Evolutionary conservation across 1,140 invertebrate species (phyloP).

Genomic region (Coenobita brevimanus): DNA sequence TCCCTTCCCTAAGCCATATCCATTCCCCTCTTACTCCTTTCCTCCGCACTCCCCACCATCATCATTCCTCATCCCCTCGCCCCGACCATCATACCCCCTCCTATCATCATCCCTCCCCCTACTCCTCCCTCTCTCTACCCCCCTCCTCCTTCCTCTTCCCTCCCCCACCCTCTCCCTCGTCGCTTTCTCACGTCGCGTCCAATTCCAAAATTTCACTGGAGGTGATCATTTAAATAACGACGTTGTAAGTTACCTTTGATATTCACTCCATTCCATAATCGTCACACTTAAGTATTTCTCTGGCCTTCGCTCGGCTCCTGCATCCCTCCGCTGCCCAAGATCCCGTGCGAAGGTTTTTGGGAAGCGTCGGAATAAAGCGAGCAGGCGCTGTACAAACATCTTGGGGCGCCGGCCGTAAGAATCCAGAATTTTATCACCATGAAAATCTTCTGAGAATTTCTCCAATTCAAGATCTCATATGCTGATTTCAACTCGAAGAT

Average conservation of each 20-base stretch:
- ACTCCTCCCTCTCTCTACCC: too few species aligned
- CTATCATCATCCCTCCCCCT: too few species aligned
- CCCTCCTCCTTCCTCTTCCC: too few species aligned
- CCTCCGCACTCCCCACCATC: too few species aligned
- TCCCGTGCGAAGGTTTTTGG: background rate
- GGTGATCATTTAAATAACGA: conserved; percentile 55
- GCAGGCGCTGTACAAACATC: background rate
- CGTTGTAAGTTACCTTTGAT: conserved; percentile 41
- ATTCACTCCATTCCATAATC: conserved; percentile 36
- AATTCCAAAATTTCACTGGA: conserved; percentile 58
- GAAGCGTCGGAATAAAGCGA: background rate
- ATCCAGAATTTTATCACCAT: conserved; percentile 53
- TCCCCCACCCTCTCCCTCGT: too few species aligned
- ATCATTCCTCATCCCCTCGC: too few species aligned
- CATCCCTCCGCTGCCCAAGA: background rate
- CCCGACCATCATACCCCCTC: too few species aligned
- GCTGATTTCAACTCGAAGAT: conserved; percentile 58
- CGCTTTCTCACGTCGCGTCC: conserved; percentile 12
- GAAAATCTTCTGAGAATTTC: conserved; percentile 49
- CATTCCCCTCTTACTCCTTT: too few species aligned
- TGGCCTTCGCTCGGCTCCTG: background rate
- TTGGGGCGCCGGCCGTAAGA: conserved; percentile 31
- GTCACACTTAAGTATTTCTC: background rate
- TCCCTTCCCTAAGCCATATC: too few species aligned
- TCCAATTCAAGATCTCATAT: conserved; percentile 62